phyloP scores from a whole-genome alignment of 2,888 invertebrate genomes.

The Rotaria macrura region DNA sequence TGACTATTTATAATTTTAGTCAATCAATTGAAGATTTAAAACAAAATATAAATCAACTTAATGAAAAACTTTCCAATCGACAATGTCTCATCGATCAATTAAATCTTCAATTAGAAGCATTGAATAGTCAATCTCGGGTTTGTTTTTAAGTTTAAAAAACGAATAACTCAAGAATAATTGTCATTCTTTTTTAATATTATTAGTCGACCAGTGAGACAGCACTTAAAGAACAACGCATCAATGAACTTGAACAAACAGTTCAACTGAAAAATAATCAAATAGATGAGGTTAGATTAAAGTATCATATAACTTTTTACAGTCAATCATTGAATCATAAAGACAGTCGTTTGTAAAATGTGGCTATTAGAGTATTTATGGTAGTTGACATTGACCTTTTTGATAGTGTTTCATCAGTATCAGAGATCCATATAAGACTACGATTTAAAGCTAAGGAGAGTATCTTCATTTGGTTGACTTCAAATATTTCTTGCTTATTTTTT shows the following conservation, averaged over 20 bases:
- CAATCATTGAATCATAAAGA: no score
- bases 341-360: no score
- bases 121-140: background rate
- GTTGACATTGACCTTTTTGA: no score
- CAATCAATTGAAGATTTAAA: constrained; percentile 10
- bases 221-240: background rate
- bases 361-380: no score
- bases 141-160: background rate
- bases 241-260: background rate
- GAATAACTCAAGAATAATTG: no score
- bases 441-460: no score
- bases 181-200: background rate
- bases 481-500: no score
- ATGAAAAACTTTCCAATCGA: background rate
- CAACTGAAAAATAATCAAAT: background rate
- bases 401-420: no score
- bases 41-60: constrained; percentile 14
- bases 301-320: background rate
- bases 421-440: no score
- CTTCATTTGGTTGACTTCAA: no score
- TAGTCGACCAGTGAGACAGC: background rate
- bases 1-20: background rate
- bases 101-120: background rate
- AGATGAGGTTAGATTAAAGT: background rate
- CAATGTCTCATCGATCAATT: background rate